These are phyloP conservation scores for Octomys mimax DNA, from an alignment of 2,797 vertebrate genomes.

Conservation along the genomic window DNA sequence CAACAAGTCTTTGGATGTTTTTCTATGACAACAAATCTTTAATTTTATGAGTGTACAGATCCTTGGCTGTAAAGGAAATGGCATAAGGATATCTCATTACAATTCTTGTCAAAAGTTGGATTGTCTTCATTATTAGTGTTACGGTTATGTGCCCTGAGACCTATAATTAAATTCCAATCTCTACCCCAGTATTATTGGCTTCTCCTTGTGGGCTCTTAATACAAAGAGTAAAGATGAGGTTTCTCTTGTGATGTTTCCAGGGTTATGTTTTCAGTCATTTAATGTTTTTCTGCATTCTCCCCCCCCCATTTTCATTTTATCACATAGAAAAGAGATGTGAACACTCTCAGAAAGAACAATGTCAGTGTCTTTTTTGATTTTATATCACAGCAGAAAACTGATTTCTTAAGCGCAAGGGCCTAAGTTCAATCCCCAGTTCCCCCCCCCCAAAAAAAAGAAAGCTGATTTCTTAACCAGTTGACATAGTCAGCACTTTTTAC, in stretches of 20 bases:
- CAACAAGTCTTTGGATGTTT: background rate
- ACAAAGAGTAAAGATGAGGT: background rate
- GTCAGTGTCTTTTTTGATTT: background rate
- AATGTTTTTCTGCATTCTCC: background rate
- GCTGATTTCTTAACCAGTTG: background rate
- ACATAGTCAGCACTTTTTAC: background rate
- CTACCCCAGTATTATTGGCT: background rate
- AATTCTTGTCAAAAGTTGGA: constrained; percentile 36
- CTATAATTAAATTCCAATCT: constrained; percentile 47
- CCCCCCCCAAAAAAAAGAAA: too few relatives aligned
- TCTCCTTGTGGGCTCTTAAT: background rate
- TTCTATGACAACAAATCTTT: background rate
- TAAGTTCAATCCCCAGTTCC: too few relatives aligned
- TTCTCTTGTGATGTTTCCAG: background rate
- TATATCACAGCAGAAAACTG: background rate
- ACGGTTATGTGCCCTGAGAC: background rate
- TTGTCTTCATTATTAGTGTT: constrained; percentile 51
- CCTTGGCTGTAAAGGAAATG: constrained; percentile 21
- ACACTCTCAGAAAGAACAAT: background rate
- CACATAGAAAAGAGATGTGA: constrained; percentile 8
- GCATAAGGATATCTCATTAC: constrained; percentile 12
- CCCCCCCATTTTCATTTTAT: constrained; percentile 37
- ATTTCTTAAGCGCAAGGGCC: too few relatives aligned
- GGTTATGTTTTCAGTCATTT: background rate
- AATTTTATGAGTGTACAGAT: constrained; percentile 21